Evolutionary conservation across 2,797 vertebrate genomes (phyloP), one percentile per base, ranked within the genome.

Genomic region (Thunnus albacares): DNA sequence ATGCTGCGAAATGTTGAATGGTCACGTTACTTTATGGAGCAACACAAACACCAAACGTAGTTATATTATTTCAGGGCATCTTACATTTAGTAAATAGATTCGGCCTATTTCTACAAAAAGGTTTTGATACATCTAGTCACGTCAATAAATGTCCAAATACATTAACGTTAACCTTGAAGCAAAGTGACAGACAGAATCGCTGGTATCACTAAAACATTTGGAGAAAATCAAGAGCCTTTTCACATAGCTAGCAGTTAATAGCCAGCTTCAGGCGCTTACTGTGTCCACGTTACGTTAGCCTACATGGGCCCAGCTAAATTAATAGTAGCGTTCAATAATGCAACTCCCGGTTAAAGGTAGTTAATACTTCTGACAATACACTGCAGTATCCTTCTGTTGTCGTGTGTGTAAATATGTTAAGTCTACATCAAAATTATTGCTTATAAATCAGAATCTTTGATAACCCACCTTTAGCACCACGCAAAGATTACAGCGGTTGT

Each of bases 401-500:
- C 0, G 6, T 24, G 0, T 65, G 35, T n/a, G 33, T 45, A 45
- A 60, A 15, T 12, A 10, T 1, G 8, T 35, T 15, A 3, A 59
- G 14, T 3, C 17, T 49, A 17, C 45, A 62, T 17, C 0, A 15
- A 20, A 24, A 26, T 33, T 1, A 11, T 0, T 3, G 10, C 0
- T n/a, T 5, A 2, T 2, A 15, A 58, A 49, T 57, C 0, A 6
- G 2, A 43, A 38, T 18, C 2, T 38, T n/a, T 20, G 20, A 28
- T 20, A 63, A 77, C 70, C 18, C 52, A 88, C 89, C 90, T 86
- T 88, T 55, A 83, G 71, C 77, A 58, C 47, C 57, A 33, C 41
- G 3, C 43, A n/a, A 38, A 52, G 90, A 84, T 87, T 86, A 86
- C 70, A 60, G 45, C 30, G 51, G 92, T 94, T 92, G 91, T 86